Evolutionary conservation across 2,888 invertebrate species (phyloP), one percentile per base, ranked within the genome.

Genomic region (Eupithecia insigniata): DNA sequence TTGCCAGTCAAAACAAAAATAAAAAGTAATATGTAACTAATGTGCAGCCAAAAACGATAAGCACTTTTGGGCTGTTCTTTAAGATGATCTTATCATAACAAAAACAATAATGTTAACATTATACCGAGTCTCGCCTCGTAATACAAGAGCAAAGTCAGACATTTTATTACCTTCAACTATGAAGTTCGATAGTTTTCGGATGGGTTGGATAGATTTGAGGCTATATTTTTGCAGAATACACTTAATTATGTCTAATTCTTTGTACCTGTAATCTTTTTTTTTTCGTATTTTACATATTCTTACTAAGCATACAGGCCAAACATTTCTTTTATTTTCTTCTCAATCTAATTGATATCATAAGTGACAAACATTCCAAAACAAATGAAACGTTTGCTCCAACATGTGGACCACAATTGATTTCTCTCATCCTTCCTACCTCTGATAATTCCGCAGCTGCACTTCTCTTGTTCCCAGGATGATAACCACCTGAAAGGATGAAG

Each of bases 401-500:
- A 18, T 43, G 46, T n/a, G n/a, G 10, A 51, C 22, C 1, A 58
- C 14, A 58, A 16, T 28, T 0, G 1, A 16, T 16, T 14, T 28
- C 8, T 14, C 1, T 28, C 10, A 28, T 58, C 1, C 14, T 58
- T 28, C 28, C 1, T 51, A 22, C 4, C 22, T 51, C 51, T n/a
- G 18, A 61, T 61, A 60, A 26, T 32, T 18, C 8, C 10, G 14
- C n/a, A 39, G 39, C 39, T 6, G 46, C 46, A 22, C 18, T 10
- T 28, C 26, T 18, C 30, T 66, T 73, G 22, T 71, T 76, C 76
- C n/a, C 76, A 79, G 79, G 69, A 78, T n/a, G n/a, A n/a, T n/a
- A n/a, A 75, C 58, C 36, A 65, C 67, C 70, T 22, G 39, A 60
- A 30, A 71, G 51, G 65, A 76, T 70, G 66, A 84, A 86, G 86